These are phyloP conservation scores for Fukomys damarensis DNA, from an alignment of 2,113 vertebrate species.

Conservation along the genomic window DNA sequence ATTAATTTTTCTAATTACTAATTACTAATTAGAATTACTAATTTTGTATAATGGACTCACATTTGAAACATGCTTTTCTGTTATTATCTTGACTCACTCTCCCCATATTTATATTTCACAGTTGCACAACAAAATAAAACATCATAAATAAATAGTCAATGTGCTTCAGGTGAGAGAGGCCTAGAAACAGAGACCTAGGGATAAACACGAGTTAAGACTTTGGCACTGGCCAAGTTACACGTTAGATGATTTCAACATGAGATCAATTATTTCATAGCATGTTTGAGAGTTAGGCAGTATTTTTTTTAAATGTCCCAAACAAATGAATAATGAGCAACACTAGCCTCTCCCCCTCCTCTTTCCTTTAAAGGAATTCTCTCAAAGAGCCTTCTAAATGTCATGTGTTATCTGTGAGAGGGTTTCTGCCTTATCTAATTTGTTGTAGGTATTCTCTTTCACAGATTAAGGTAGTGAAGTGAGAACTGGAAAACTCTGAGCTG, in stretches of 20 bases:
- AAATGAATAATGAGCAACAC: background rate
- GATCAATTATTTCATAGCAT: background rate
- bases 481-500: background rate
- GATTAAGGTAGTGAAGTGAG: background rate
- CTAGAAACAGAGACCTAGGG: background rate
- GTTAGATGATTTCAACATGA: background rate
- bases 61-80: background rate
- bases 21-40: background rate
- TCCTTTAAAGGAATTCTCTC: background rate
- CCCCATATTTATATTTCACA: background rate
- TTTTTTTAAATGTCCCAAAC: background rate
- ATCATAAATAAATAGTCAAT: background rate
- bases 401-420: background rate
- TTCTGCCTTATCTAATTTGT: background rate
- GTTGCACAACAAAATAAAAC: background rate
- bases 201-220: background rate
- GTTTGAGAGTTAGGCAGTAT: background rate
- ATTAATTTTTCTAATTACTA: slow-evolving; percentile 10
- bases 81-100: background rate
- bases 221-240: background rate
- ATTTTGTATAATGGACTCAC: background rate
- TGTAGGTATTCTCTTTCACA: background rate
- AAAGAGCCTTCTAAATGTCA: background rate
- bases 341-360: background rate
- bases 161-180: background rate